Conservation (phyloP, 2,113 vertebrate species). For the Maylandia zebra region DNA sequence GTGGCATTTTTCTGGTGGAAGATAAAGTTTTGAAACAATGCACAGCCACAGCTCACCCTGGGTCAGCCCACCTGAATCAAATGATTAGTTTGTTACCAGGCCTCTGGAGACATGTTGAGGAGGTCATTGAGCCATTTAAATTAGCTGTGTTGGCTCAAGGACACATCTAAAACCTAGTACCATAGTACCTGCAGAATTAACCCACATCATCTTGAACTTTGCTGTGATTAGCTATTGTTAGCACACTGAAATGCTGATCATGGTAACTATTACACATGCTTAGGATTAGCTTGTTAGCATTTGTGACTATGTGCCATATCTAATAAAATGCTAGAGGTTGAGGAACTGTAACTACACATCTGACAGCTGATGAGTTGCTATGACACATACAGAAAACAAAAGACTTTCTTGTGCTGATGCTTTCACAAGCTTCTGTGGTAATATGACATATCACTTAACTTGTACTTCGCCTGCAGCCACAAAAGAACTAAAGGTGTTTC, state of each 20-base stretch:
- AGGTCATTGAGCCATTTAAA: background rate
- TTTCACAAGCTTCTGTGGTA: background rate
- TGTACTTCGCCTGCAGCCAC: slow-evolving; percentile 4
- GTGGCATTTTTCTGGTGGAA: background rate
- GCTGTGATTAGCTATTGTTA: background rate
- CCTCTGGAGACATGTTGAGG: background rate
- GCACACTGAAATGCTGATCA: background rate
- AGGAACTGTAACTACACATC: background rate
- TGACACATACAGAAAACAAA: background rate
- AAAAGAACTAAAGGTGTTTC: background rate
- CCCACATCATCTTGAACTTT: background rate
- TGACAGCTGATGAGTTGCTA: background rate
- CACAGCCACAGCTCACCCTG: background rate
- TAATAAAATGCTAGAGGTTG: background rate
- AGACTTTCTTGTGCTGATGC: background rate
- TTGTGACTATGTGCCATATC: background rate
- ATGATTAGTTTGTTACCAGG: background rate
- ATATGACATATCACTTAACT: background rate
- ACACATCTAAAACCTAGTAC: background rate
- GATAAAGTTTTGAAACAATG: background rate
- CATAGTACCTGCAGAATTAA: background rate
- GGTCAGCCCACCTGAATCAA: background rate
- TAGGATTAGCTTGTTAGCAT: background rate
- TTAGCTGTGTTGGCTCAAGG: background rate
- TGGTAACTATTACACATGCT: background rate